Percentiles rank a stretch among this genome's conserved stretches.
Conservation (phyloP, 2,113 vertebrate species). For the Acanthisitta chloris region DNA sequence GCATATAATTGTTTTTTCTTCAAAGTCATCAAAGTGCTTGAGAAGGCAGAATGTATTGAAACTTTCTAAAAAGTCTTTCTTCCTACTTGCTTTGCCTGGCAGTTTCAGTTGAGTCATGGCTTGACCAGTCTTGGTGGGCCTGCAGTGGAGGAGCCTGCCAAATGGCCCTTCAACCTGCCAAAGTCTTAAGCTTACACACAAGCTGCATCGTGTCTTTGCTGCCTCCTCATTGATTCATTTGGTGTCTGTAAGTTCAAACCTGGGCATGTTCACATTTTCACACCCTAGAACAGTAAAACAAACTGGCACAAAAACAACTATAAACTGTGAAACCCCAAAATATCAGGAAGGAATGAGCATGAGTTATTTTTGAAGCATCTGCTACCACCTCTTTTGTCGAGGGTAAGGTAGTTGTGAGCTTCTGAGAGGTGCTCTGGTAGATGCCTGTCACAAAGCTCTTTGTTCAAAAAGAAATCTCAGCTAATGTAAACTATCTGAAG, state of each 20-base stretch:
- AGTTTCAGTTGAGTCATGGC: not conserved
- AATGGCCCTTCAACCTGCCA: not conserved
- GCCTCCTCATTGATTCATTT: not conserved
- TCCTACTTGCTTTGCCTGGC: not conserved
- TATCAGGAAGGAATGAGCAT: not conserved
- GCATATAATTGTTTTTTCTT: fast-evolving
- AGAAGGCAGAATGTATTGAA: not conserved
- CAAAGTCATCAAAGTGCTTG: not conserved
- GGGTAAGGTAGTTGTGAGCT: not conserved
- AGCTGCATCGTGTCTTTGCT: fast-evolving
- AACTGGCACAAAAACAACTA: not conserved
- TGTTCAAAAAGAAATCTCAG: constrained; percentile 6
- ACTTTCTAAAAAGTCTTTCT: not conserved
- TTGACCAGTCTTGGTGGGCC: not conserved
- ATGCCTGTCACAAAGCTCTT: not conserved
- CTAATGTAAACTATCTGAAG: not conserved
- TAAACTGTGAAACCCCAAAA: not conserved
- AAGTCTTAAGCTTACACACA: not conserved
- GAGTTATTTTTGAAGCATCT: not conserved
- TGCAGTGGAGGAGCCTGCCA: not conserved
- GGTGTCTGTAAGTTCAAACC: not conserved
- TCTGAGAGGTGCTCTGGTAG: not conserved
- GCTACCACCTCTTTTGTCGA: not conserved
- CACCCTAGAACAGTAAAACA: not conserved
- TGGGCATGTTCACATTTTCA: not conserved